Evolutionary conservation across 2,797 vertebrate species (phyloP), one percentile per base, ranked within the genome.

Genomic region (Mionectes olivaceus): DNA sequence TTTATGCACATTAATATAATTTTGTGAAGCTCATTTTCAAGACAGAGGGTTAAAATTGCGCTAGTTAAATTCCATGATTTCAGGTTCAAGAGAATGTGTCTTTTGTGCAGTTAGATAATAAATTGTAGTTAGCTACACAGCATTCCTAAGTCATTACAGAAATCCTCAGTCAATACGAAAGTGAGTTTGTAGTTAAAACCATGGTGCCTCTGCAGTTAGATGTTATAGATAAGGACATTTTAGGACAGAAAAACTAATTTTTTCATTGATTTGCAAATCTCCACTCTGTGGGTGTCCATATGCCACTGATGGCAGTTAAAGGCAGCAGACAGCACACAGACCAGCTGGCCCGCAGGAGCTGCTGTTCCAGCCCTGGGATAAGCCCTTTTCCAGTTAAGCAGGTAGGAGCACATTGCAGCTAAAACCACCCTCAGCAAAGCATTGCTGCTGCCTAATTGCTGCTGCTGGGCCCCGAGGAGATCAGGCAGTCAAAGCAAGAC

Each of bases 331-430:
- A 53, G 50, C 41, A 11, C 12, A 10, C 0, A 0, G 74, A 82
- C 19, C 30, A 61, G 1, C 10, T 0, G 4, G 67, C 28, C 47
- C 0, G 3, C 0, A 2, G 64, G 55, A 74, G 32, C 25, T 1
- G 3, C 5, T 1, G 3, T 11, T 63, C 32, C 44, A 60, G 65
- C 37, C 47, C 39, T 0, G 1, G 39, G 57, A 28, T 5, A 23
- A 69, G 4, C 9, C 28, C 19, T 9, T 10, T 23, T 30, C 80
- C 1, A 0, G 74, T 15, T 13, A 0, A 73, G 67, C 92, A 84
- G 77, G 88, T 43, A 64, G 59, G 88, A 32, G 70, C 22, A 5
- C 83, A 49, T 10, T 46, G 83, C 80, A 82, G 59, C 52, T 6
- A 2, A 18, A 39, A 76, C 0, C 27, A 53, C 11, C 18, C 37